Conservation (phyloP, 2,888 invertebrate genomes). For the Sphaerophoria taeniata region DNA sequence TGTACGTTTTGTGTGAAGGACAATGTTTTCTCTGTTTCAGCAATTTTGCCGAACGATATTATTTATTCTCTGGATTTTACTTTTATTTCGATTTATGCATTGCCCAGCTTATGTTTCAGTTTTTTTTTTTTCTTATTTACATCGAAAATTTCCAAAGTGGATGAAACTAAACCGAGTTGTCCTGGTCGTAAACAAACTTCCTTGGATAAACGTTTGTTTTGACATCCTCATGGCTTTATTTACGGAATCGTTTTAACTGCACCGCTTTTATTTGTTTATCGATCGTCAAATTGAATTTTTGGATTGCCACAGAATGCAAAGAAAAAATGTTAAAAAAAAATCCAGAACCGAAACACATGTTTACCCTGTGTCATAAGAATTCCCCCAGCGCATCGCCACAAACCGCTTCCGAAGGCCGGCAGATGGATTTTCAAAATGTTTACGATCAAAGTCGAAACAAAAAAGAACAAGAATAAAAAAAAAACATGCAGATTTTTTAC, state of each 20-base stretch:
- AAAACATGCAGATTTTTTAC: constrained; percentile 37
- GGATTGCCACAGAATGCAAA: constrained; percentile 26
- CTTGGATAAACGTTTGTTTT: constrained; percentile 14
- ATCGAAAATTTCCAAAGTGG: constrained; percentile 40
- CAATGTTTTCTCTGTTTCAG: not conserved
- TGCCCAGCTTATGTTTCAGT: not conserved
- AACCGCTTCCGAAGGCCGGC: not conserved
- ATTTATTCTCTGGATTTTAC: constrained; percentile 15
- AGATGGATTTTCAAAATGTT: constrained; percentile 25
- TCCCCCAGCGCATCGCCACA: not conserved
- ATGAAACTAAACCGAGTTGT: constrained; percentile 42
- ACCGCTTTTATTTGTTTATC: constrained; percentile 39
- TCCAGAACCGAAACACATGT: constrained; percentile 45
- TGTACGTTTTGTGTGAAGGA: not conserved
- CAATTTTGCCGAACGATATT: constrained; percentile 7
- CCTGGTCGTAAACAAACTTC: not conserved
- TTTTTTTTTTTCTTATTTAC: constrained; percentile 15
- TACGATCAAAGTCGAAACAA: constrained; percentile 40
- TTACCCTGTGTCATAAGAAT: constrained; percentile 22
- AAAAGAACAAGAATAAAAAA: not conserved
- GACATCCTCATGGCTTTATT: constrained; percentile 1
- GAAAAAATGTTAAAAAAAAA: not conserved
- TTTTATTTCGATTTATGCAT: constrained; percentile 24
- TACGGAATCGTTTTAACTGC: constrained; percentile 4
- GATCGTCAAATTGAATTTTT: constrained; percentile 55